phyloP scores from a whole-genome alignment of 1,140 invertebrate species.

The Drosophila funebris region DNA sequence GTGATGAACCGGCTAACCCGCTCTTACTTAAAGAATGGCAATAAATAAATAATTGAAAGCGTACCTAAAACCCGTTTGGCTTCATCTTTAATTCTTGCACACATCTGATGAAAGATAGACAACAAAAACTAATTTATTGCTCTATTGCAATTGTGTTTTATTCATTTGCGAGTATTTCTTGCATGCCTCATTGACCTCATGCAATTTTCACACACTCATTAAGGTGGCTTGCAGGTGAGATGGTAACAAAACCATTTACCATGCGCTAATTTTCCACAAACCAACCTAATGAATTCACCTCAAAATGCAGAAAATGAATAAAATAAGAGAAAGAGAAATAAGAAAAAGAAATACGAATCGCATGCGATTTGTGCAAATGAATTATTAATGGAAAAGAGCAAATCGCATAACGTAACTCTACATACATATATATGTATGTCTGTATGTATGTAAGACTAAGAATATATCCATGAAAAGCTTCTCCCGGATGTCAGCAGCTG shows the following conservation, averaged over 20 bases:
- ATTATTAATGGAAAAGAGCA: constrained; percentile 65
- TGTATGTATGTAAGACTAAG: constrained; percentile 3
- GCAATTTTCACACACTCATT: constrained; percentile 50
- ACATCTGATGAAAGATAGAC: constrained; percentile 4
- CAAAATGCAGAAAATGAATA: constrained; percentile 27
- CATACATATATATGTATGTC: neutral
- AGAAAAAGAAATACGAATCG: constrained; percentile 19
- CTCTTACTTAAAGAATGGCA: constrained; percentile 24
- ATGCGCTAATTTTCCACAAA: constrained; percentile 40
- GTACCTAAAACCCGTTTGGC: constrained; percentile 42
- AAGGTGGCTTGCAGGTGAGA: constrained; percentile 30
- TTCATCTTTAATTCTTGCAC: constrained; percentile 1
- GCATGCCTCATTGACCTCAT: constrained; percentile 67
- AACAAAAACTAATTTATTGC: constrained; percentile 55
- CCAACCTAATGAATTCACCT: constrained; percentile 69
- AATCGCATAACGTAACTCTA: neutral
- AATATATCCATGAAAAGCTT: constrained; percentile 49
- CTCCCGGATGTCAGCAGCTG: constrained; percentile 70
- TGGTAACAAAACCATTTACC: constrained; percentile 11
- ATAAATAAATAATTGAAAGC: constrained; percentile 24
- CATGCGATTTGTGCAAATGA: constrained; percentile 68
- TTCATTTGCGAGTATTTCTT: constrained; percentile 13
- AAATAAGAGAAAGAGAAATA: constrained; percentile 5
- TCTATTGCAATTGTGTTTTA: constrained; percentile 48
- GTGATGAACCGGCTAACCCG: constrained; percentile 28